Evolutionary conservation across 1,140 invertebrate genomes (phyloP), one percentile per base, ranked within the genome.

Genomic region (Drosophila leontia): DNA sequence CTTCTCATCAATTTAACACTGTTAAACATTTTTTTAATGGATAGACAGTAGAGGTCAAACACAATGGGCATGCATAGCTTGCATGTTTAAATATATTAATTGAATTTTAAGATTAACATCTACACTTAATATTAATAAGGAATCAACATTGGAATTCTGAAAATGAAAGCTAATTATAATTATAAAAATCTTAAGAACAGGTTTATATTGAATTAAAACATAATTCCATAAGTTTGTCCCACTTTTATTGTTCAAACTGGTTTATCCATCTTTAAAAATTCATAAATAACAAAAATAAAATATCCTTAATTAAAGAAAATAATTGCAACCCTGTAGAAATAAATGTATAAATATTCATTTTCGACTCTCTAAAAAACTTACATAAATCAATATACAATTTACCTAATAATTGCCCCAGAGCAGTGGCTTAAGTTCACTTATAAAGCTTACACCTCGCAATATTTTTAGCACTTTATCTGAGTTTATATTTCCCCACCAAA

Each of bases 391-490:
- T 55, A 45, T 19, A 55, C 1, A 9, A 5, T 19, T 23, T 55
- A 23, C 34, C 13, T 9, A 55, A 37, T 39, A 37, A 23, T n/a
- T 15, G 7, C 4, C 13, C 19, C 13, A 23, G 19, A 11, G 19
- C 34, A 39, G 19, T 23, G 13, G 34, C 19, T 23, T n/a, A 12
- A n/a, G 39, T 26, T 39, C 35, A 23, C 15, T 34, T 29, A 1
- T 4, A 35, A 17, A 42, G 3, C 26, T 11, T 29, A 15, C 13
- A 4, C 23, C 13, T 5, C 19, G 26, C 37, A 26, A 65, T 65
- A 65, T 26, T 32, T 55, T 67, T 51, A 67, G 62, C 63, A 60
- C 45, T 35, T 32, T 13, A 41, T 32, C 32, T 11, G 32, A 71
- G 29, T 44, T 29, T 34, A 67, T 13, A 29, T 48, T 68, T 34